Percentiles rank a stretch among this genome's conserved stretches.
These are phyloP conservation scores for Lethocerus indicus DNA, from an alignment of 1,140 invertebrate species.

Conservation along the genomic window DNA sequence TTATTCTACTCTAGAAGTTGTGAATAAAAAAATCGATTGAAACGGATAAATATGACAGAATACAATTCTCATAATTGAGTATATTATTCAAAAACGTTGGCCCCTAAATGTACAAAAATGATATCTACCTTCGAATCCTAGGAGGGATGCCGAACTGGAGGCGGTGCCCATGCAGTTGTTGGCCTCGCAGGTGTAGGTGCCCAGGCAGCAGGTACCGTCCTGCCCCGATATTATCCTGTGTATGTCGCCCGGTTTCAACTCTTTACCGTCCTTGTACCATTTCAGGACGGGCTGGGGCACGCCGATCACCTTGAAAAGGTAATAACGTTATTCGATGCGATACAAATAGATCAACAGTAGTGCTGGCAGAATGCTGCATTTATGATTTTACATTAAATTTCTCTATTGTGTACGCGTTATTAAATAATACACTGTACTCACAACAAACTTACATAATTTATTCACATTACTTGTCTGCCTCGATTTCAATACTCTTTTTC, in stretches of 20 bases:
- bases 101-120: not conserved
- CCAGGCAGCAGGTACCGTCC: slow-evolving; percentile 75
- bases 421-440: no score
- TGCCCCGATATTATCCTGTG: slow-evolving; percentile 77
- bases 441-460: no score
- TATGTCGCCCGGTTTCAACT: slow-evolving; percentile 78
- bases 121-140: slow-evolving; percentile 61
- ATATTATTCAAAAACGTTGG: not conserved
- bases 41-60: not conserved
- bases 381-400: no score
- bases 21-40: no score
- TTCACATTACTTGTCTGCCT: no score
- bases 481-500: no score
- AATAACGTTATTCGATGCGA: no score
- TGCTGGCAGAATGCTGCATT: no score
- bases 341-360: no score
- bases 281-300: slow-evolving; percentile 72
- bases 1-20: no score
- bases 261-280: slow-evolving; percentile 82
- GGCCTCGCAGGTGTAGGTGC: slow-evolving; percentile 86
- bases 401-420: no score
- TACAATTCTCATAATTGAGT: not conserved
- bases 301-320: slow-evolving; percentile 68
- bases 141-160: slow-evolving; percentile 66
- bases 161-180: slow-evolving; percentile 83